phyloP scores from a whole-genome alignment of 2,113 vertebrate genomes.

The Electrona antarctica region DNA sequence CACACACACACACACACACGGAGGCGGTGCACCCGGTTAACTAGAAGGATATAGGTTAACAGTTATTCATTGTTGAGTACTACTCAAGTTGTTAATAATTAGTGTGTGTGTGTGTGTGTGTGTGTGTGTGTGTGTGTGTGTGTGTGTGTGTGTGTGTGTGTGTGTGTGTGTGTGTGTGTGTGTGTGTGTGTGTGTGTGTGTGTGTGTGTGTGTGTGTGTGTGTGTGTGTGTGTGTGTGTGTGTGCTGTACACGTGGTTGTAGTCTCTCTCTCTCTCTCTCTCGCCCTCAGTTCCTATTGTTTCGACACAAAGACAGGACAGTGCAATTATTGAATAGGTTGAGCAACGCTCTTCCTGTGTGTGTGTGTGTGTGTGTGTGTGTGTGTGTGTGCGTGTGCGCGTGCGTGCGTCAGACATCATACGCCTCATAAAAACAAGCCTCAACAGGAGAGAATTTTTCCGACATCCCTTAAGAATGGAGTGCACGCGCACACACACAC shows the following conservation, averaged over 20 bases:
- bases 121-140: neutral
- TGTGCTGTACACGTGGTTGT: no score
- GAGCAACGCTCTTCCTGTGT: constrained; percentile 11
- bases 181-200: no score
- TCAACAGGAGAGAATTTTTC: constrained; percentile 17
- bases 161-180: no score
- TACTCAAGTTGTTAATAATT: no score
- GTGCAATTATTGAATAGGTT: neutral
- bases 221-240: no score
- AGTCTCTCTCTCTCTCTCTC: constrained; percentile 3
- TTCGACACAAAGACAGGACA: neutral
- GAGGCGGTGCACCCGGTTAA: neutral
- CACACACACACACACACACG: neutral
- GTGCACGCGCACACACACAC: neutral
- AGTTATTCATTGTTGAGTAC: no score
- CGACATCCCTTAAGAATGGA: neutral
- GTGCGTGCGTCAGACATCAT: constrained; percentile 20
- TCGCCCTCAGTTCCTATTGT: neutral
- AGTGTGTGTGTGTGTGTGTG: no score
- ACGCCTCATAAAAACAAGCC: neutral
- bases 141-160: neutral
- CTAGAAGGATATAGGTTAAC: no score
- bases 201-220: no score
- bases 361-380: neutral
- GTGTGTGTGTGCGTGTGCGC: constrained; percentile 2